Evolutionary conservation across 1,140 invertebrate genomes (phyloP), one percentile per base, ranked within the genome.

Genomic region (Melipona quadrifasciata): DNA sequence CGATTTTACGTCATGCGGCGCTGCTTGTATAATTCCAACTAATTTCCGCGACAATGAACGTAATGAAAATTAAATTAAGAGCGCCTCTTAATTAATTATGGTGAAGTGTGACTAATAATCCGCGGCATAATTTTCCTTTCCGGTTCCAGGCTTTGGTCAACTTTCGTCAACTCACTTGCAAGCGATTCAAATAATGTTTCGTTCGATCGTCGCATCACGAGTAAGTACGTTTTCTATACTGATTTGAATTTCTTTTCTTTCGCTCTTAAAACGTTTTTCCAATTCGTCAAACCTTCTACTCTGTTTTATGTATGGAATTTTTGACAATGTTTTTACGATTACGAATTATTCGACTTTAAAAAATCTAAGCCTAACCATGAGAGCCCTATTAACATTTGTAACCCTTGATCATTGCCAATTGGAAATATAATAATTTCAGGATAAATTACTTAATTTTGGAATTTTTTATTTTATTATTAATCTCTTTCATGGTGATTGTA

Each of bases 1-100:
- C 67, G 57, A 88, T 51, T 73, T 82, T 86, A 58, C 80, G 79
- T 64, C 55, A 51, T 27, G 81, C 51, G 89, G 89, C 89, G 89
- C 86, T 86, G 65, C 75, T 31, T 65, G 87, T 89, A 72, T 34
- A 79, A 64, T 84, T 80, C 82, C 57, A 21, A 39, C 68, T 84
- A 80, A 65, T 80, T 85, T 58, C 5, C 21, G 2, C 21, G 24
- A 17, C n/a, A 17, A 21, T 6, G 21, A 57, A 31, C 19, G 19
- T 58, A 70, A 80, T 85, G 58, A 31, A 39, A 68, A 84, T 55
- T 71, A 78, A 77, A 81, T 85, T 64, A 31, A 64, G 5, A 55
- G 5, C 11, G 24, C 1, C 34, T 8, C 24, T 84, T 61, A 64
- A 61, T 70, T 78, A 83, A 55, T 79, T 53, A 39, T 1, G 24